Percentiles rank a stretch among this genome's conserved stretches.
These are phyloP conservation scores for Tetrapedia diversipes DNA, from an alignment of 2,888 invertebrate species.

Conservation along the genomic window DNA sequence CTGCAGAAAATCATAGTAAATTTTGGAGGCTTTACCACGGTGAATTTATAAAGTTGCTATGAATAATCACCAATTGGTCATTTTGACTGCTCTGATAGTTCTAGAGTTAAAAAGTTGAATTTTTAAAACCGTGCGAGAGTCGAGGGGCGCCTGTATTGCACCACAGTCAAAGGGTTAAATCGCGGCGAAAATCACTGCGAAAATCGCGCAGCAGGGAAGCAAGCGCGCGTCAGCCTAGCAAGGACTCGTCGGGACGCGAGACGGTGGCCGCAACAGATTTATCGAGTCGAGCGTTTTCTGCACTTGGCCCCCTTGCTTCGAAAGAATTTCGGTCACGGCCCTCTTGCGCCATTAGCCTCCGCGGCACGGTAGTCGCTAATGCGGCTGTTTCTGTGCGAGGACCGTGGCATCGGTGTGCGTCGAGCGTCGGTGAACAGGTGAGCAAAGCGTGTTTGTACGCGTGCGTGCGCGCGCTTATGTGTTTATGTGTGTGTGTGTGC, in stretches of 20 bases:
- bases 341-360: slow-evolving; percentile 74
- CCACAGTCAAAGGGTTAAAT: no score
- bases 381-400: slow-evolving; percentile 35
- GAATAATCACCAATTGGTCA: no score
- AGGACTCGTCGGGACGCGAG: neutral
- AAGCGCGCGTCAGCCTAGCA: neutral
- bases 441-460: no score
- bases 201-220: neutral
- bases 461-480: neutral
- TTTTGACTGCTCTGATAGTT: no score
- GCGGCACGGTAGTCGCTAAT: slow-evolving; percentile 55
- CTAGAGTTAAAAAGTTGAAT: no score
- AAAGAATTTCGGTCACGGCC: slow-evolving; percentile 81
- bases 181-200: neutral
- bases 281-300: slow-evolving; percentile 68
- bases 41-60: no score
- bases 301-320: slow-evolving; percentile 80
- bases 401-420: neutral
- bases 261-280: slow-evolving; percentile 43
- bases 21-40: no score
- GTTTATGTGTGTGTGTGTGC: neutral
- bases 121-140: no score
- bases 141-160: no score
- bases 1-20: no score
- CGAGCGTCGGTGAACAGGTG: slow-evolving; percentile 37